These are phyloP conservation scores for Circaetus cinerascens DNA, from an alignment of 2,113 vertebrate genomes.

Conservation along the genomic window DNA sequence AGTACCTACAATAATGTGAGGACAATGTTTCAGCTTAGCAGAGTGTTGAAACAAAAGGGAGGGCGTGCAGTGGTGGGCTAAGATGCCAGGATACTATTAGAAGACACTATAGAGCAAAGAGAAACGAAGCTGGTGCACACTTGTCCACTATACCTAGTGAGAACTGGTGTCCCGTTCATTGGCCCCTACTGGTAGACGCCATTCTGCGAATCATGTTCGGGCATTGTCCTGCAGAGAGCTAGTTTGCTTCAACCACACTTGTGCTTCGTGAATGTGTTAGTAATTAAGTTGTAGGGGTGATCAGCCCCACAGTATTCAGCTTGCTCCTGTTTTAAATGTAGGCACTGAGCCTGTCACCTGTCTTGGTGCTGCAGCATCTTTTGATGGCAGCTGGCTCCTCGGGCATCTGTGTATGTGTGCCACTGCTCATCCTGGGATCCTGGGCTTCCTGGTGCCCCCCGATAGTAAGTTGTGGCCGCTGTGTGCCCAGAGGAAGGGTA, in stretches of 20 bases:
- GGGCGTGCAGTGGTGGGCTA: neutral
- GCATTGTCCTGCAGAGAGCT: neutral
- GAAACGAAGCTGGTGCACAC: neutral
- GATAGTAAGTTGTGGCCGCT: rapidly evolving
- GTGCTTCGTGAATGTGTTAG: neutral
- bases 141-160: neutral
- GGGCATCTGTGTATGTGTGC: neutral
- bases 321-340: neutral
- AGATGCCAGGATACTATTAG: neutral
- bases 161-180: neutral
- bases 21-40: neutral
- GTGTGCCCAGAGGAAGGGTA: neutral
- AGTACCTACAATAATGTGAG: neutral
- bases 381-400: neutral
- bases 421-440: neutral
- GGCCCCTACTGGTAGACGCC: neutral
- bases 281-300: neutral
- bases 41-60: neutral
- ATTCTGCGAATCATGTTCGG: neutral
- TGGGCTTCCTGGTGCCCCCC: neutral
- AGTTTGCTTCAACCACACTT: neutral
- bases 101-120: neutral
- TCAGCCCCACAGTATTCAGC: neutral
- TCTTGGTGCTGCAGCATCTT: neutral
- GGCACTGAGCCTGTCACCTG: neutral